Base-by-base conservation (phyloP, 2,113 vertebrate genomes). In the Poicephalus gulielmi region DNA sequence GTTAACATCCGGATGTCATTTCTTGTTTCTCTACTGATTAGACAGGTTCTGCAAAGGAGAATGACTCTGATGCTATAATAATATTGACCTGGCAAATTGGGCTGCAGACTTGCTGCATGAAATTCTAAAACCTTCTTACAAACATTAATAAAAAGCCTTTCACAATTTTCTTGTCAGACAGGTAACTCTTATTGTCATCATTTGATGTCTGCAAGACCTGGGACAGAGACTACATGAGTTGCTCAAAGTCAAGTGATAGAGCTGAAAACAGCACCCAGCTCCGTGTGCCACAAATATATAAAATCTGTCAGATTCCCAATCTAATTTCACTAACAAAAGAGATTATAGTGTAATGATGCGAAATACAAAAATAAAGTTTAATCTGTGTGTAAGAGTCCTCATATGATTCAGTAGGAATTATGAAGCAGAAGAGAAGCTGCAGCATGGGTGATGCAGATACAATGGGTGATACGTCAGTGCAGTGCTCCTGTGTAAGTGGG, bases 61-160 rank as follows among this genome's bases (percentile, higher is more conserved):
- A 74, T 8, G 18, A 25, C 35, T 62, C 63, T 2, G 3, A 17
- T 44, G 46, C 20, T 67, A 27, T 37, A 79, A 90, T 86, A 79
- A 77, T 59, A 60, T 7, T 82, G 70, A 70, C 64, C 73, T 88
- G 50, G 44, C 46, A 92, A 94, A 93, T 53, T 66, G 20, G 27
- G 62, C 57, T 93, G 49, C 69, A 68, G 62, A 55, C 1, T 44
- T 70, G 70, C 46, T 35, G 17, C 35, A 70, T 60, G 73, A 92
- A 81, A 88, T 80, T 73, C 80, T 84, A 78, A 95, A 95, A 60
- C 50, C 37, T 68, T 31, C 35, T 80, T 85, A 24, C 41, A 75
- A 88, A 78, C 35, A 73, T 27, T 55, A 91, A 68, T 66, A 55
- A 84, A 69, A 88, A 84, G 10, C 23, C 50, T 97, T 94, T 93